Base-by-base conservation (phyloP, 2,113 vertebrate genomes). In the Oreochromis tanganicae region DNA sequence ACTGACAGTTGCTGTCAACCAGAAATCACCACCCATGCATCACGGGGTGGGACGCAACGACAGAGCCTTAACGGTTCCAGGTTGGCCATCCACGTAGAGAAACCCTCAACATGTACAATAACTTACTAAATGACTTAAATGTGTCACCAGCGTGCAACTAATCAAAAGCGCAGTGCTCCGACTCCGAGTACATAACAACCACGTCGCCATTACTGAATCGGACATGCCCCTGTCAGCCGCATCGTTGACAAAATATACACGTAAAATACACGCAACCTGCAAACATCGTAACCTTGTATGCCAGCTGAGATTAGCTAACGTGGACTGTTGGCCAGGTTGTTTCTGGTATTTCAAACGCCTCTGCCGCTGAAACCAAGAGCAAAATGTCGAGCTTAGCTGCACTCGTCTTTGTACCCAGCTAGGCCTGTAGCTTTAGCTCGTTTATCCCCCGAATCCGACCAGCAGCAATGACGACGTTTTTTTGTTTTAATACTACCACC, bases 401-500 rank as follows among this genome's bases (percentile, higher is more conserved):
- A 56, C 7, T 85, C 82, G 85, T 83, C 88, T 27, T 5, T 7
- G 4, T 13, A 38, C 9, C n/a, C 8, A 78, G 10, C 50, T 9
- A 82, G 88, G 91, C 89, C 89, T 54, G 7, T 27, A 29, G 55
- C 13, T 32, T 43, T 29, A 27, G 71, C 79, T 82, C 3, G 3
- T 9, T 8, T 29, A 11, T 29, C 11, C 16, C 2, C n/a, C 38
- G 9, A 56, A n/a, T 12, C 10, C 5, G 16, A 29, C 17, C n/a
- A 11, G 2, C 2, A 6, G 4, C 7, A 80, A 7, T 6, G 5
- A 8, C 2, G n/a, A 14, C 1, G 5, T n/a, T 34, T 34, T 63
- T 6, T 10, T 6, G 6, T 1, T 61, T 34, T 6, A 29, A 27
- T 4, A 32, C 16, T 32, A 14, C 38, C 17, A 71, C 6, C 29